Evolutionary conservation across 1,140 invertebrate species (phyloP).

Genomic region (Hylyphantes graminicola): DNA sequence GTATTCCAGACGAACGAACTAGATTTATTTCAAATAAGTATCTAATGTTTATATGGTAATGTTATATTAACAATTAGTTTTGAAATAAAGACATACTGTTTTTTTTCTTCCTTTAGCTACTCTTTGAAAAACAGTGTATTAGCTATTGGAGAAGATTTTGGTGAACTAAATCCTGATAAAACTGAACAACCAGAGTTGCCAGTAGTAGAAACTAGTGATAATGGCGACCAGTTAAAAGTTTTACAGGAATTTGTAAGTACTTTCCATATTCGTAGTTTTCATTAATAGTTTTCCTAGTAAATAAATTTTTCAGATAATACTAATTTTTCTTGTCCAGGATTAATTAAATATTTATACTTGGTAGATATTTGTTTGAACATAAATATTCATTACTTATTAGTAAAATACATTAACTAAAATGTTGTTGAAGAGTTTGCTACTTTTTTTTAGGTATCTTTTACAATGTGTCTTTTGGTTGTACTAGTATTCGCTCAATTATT

Average conservation of each 20-base stretch:
- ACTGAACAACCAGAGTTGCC: background rate
- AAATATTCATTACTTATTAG: background rate
- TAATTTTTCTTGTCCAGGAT: background rate
- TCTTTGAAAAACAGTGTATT: background rate
- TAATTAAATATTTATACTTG: background rate
- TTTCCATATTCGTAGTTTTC: background rate
- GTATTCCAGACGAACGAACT: background rate
- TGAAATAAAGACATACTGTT: background rate
- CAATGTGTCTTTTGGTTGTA: no score
- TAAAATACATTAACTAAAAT: background rate
- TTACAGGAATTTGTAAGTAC: conserved; percentile 27
- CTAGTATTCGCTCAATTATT: no score
- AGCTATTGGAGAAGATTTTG: conserved; percentile 11
- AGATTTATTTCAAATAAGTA: background rate
- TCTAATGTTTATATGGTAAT: background rate
- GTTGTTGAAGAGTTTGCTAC: no score
- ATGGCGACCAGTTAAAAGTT: conserved; percentile 4
- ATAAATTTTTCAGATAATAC: background rate
- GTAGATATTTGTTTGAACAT: background rate
- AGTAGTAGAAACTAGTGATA: background rate
- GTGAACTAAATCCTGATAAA: background rate
- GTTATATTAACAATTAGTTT: background rate
- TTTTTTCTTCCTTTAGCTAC: background rate
- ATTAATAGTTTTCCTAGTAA: background rate
- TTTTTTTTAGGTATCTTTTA: no score